These are phyloP conservation scores for Caenorhabditis plicata DNA, from an alignment of 2,888 invertebrate species.

Conservation along the genomic window DNA sequence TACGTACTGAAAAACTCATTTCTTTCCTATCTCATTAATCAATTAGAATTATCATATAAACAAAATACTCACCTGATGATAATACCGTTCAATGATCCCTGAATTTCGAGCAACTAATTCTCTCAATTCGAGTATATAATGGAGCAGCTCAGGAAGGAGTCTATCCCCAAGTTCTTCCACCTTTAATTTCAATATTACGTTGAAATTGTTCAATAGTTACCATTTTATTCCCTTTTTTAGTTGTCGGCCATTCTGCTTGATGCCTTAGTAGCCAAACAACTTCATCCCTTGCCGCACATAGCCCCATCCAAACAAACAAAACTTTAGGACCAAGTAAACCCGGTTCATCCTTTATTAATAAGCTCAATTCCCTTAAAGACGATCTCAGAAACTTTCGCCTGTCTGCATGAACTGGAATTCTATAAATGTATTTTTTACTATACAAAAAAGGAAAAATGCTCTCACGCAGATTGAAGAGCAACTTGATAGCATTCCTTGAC, in stretches of 20 bases:
- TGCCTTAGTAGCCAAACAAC: constrained; percentile 87
- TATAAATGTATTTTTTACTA: constrained; percentile 46
- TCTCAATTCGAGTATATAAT: constrained; percentile 95
- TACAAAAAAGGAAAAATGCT: constrained; percentile 10
- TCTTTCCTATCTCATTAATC: neutral
- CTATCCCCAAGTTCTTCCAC: constrained; percentile 67
- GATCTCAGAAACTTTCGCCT: constrained; percentile 91
- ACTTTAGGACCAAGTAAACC: constrained; percentile 91
- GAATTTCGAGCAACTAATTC: constrained; percentile 83
- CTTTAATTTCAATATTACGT: too few relatives aligned
- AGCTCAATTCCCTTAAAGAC: constrained; percentile 87
- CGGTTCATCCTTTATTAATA: constrained; percentile 95
- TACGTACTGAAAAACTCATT: constrained; percentile 76
- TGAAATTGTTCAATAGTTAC: too few relatives aligned
- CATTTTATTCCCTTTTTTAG: constrained; percentile 72
- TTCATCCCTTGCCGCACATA: constrained; percentile 93
- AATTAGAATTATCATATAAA: neutral
- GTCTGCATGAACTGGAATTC: constrained; percentile 86
- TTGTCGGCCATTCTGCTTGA: constrained; percentile 86
- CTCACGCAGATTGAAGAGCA: constrained; percentile 82
- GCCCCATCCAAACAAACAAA: constrained; percentile 89
- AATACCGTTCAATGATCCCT: constrained; percentile 84
- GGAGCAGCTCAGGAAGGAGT: constrained; percentile 91
- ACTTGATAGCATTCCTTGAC: constrained; percentile 91
- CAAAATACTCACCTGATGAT: constrained; percentile 33